These are phyloP conservation scores for Taenaris catops DNA, from an alignment of 2,888 invertebrate genomes.

Conservation along the genomic window DNA sequence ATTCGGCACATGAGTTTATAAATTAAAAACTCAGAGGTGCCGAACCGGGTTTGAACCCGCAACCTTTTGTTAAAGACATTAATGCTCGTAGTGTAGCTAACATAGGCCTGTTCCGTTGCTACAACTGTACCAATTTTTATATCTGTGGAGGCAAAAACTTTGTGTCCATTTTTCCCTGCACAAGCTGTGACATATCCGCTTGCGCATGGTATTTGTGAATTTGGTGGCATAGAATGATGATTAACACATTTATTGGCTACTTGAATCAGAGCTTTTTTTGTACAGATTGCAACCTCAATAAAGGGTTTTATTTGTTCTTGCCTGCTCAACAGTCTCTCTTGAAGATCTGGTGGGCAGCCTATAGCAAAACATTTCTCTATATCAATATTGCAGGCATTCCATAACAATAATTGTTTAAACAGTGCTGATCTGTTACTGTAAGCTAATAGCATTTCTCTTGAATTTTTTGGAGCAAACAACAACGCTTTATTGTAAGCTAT, in stretches of 20 bases:
- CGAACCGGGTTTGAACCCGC: too few species aligned
- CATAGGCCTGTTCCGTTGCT: slow-evolving; percentile 30
- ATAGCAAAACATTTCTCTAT: slow-evolving; percentile 29
- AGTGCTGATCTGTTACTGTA: slow-evolving; percentile 34
- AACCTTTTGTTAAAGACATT: too few species aligned
- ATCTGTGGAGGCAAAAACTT: slow-evolving; percentile 29
- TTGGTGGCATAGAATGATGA: slow-evolving; percentile 1
- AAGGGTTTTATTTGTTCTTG: slow-evolving; percentile 11
- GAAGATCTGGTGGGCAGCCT: slow-evolving; percentile 30
- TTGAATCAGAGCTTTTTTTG: neutral
- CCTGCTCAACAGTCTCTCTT: slow-evolving; percentile 25
- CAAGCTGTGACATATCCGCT: slow-evolving; percentile 25
- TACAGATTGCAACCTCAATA: neutral
- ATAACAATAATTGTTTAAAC: slow-evolving; percentile 20
- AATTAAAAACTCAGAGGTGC: too few species aligned
- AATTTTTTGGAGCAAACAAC: slow-evolving; percentile 29
- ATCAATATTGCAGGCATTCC: slow-evolving; percentile 28
- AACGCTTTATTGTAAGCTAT: slow-evolving; percentile 31
- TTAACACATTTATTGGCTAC: slow-evolving; percentile 1
- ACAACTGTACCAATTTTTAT: slow-evolving; percentile 32
- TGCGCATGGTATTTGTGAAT: slow-evolving; percentile 29
- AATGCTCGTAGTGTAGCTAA: slow-evolving; percentile 20
- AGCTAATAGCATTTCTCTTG: slow-evolving; percentile 28
- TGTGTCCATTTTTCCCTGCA: slow-evolving; percentile 16
- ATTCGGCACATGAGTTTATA: too few species aligned